Percentiles rank a stretch among this genome's conserved stretches.
These are phyloP conservation scores for Nasonia longicornis DNA, from an alignment of 1,140 invertebrate genomes.

Conservation along the genomic window DNA sequence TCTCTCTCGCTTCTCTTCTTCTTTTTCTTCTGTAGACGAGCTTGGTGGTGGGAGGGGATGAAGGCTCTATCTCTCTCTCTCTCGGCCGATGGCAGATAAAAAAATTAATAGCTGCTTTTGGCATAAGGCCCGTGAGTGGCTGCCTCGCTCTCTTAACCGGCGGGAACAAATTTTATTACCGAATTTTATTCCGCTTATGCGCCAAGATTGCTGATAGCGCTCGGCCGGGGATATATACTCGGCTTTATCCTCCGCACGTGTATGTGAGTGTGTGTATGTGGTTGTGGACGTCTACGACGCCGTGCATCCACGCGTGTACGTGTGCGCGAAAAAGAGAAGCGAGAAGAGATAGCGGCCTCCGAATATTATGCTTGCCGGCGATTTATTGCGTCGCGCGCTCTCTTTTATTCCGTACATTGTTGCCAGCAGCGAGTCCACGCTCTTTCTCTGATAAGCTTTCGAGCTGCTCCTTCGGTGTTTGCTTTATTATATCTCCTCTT, in stretches of 20 bases:
- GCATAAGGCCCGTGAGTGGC: constrained; percentile 55
- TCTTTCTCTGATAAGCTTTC: background rate
- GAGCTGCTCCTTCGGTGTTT: constrained; percentile 6
- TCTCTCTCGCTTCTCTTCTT: background rate
- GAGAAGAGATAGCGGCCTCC: constrained; percentile 15
- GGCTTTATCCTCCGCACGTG: background rate
- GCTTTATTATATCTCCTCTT: constrained; percentile 15
- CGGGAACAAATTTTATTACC: constrained; percentile 70
- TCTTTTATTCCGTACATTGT: background rate
- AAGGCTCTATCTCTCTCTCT: background rate
- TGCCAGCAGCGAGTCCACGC: background rate
- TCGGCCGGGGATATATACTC: background rate
- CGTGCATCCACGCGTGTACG: background rate
- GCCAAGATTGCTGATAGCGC: constrained; percentile 61
- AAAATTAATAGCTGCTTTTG: constrained; percentile 69
- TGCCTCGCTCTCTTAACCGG: constrained; percentile 57
- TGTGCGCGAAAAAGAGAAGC: constrained; percentile 14
- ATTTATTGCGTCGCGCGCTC: constrained; percentile 34
- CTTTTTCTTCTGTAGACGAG: background rate
- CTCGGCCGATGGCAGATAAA: constrained; percentile 64
- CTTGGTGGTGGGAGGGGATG: background rate
- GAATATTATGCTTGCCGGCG: constrained; percentile 40
- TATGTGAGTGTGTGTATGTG: background rate
- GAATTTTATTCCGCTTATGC: constrained; percentile 65
- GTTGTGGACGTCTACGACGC: background rate